Conservation (phyloP, 2,113 vertebrate species). For the Dendropsophus ebraccatus region DNA sequence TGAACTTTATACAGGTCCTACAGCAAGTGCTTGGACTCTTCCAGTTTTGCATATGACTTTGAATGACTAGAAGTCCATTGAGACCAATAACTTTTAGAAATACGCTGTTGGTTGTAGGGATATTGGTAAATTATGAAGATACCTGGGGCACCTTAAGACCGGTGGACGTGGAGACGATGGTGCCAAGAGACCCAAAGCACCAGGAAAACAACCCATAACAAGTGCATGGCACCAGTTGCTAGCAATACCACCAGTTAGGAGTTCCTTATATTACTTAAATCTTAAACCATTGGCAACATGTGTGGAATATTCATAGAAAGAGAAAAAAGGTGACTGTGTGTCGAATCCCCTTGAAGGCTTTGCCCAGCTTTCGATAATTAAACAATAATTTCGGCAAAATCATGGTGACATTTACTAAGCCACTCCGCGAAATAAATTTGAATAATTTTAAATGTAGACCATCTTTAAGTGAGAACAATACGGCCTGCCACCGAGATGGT, state of each 20-base stretch:
- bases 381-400: background rate
- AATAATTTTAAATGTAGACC: background rate
- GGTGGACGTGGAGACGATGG: too few relatives aligned
- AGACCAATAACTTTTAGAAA: too few relatives aligned
- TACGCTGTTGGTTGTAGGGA: too few relatives aligned
- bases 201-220: background rate
- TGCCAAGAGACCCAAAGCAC: background rate
- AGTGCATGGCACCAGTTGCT: background rate
- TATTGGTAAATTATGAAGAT: too few relatives aligned
- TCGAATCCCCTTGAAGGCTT: background rate
- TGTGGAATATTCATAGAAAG: background rate
- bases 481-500: background rate
- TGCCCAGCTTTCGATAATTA: background rate
- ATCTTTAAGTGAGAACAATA: background rate
- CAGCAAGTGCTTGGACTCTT: too few relatives aligned
- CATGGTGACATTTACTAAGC: background rate
- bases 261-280: background rate
- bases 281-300: background rate
- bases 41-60: too few relatives aligned
- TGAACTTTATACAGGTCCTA: too few relatives aligned
- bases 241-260: background rate
- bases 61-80: too few relatives aligned
- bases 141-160: too few relatives aligned
- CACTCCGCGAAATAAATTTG: background rate
- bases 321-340: background rate